Evolutionary conservation across 2,113 vertebrate genomes (phyloP), one percentile per base, ranked within the genome.

Genomic region (Brevimyrus niger): DNA sequence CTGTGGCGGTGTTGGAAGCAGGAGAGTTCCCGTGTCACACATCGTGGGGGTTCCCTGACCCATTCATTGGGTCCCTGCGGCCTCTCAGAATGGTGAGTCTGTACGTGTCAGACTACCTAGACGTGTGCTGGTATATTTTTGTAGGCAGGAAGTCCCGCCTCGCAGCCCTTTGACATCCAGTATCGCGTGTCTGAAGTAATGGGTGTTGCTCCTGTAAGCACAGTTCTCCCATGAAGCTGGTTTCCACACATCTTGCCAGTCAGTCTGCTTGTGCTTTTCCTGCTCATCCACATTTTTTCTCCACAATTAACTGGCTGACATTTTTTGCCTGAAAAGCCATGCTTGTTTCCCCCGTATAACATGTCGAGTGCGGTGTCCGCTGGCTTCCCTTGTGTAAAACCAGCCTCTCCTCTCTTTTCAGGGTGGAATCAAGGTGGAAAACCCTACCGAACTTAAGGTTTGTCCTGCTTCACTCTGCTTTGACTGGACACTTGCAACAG

Each of bases 351-450:
- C 31, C 6, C 4, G 6, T 44, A 42, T 82, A 44, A 82, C 76
- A 44, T 82, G 38, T 44, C 4, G 38, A 21, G 38, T 82, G 17
- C 31, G 15, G 15, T 17, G 38, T 46, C 44, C 21, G 23, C 82
- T n/a, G 42, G 0, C 89, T 87, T 17, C 44, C 23, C 23, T 4
- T 44, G 38, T 87, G 53, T 61, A 61, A 87, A 61, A 61, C 55
- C 19, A 17, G 11, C 15, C 27, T 91, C 17, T 92, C 23, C 88
- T 91, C 4, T 53, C 88, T 93, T 84, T 93, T 89, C 93, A 99
- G 98, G 98, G 98, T 90, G 94, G 94, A 48, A 96, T 99, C 89
- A 97, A 95, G 93, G 98, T 99, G 93, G 97, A 99, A 94, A 94
- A 94, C 90, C 95, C 97, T 4, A 93, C 94, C 53, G 97, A 97